Base-by-base conservation (phyloP, 2,888 invertebrate species). In the Hydriomena furcata region DNA sequence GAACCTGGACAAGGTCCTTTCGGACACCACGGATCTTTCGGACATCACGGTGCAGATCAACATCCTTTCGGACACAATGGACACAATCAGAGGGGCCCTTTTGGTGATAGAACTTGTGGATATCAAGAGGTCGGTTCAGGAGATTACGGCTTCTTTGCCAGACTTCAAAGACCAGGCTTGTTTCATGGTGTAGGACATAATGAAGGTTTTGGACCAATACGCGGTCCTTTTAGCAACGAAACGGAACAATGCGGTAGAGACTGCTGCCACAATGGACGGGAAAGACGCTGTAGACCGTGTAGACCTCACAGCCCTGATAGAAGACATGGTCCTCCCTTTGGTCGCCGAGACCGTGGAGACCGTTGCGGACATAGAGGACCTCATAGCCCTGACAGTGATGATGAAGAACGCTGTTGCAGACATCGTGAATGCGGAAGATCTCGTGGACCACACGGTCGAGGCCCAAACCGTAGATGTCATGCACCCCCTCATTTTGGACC, bases 1-100 rank as follows among this genome's bases (percentile, higher is more conserved):
- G 40, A 25, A 21, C 35, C 38, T 38, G 23, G 32, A 47, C 35
- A 42, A 31, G 45, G 48, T 1, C 30, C 45, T 7, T 55, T 46
- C 35, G 44, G 30, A 21, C 20, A 36, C 17, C 36, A 41, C 12
- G 43, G 40, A 1, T 24, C 41, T 6, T 34, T 13, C 13, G 24
- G 48, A 7, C 36, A 42, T 27, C 31, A 30, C 11, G 35, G n/a
- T n/a, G 40, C 34, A 4, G 31, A 25, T 17, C 48, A 37, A 8
- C 35, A 35, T 1, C 42, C 27, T 11, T 30, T 12, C 21, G 40
- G n/a, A 21, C 30, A 24, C 24, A 7, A 17, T 5, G 40, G n/a
- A 21, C 30, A 24, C 24, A 7, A 17, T 5, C 23, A 5, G 10
- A 30, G 28, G 7, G 24, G 24, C 0, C 12, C 11, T n/a, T 31